Evolutionary conservation across 2,797 vertebrate species (phyloP), one percentile per base, ranked within the genome.

Genomic region (Petrocephalus schoutedeni): DNA sequence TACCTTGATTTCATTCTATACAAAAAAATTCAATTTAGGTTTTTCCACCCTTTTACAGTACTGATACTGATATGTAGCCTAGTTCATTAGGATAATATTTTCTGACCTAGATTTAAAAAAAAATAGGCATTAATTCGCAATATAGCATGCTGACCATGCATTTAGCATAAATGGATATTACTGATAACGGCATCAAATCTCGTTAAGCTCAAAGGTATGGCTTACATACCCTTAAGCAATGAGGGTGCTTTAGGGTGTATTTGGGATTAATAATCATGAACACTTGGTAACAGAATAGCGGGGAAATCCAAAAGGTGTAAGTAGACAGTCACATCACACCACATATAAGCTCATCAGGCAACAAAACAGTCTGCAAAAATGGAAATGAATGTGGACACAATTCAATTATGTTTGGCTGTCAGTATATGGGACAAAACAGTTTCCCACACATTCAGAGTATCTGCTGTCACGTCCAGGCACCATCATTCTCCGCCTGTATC

Each of bases 181-280:
- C 59, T 56, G 16, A 6, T 1, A n/a, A 85, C 23, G 19, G 74
- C 16, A 45, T 80, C 53, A 54, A 1, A 21, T 3, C 9, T 19
- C 36, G 54, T 32, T 32, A 12, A 8, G 21, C 32, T 32, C 1
- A 56, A 85, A 53, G 2, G 83, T 56, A 86, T 90, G 89, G 89
- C 86, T 91, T 88, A 89, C 41, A 14, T 89, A 53, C 80, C 8
- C 1, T 28, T 28, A 28, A 28, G 51, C 41, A 53, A 84, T 91
- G 74, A 77, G 89, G 89, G 71, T 14, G 83, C 53, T 86, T 87
- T 87, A 90, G 90, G 87, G 88, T 36, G 86, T 41, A 45, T 32
- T 56, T 71, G 32, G 36, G 67, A 41, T 71, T 45, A 80, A 80
- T 80, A 49, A 19, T 80, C 41, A 80, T 49, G 41, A n/a, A 80